Percentiles rank a stretch among this genome's conserved stretches.
Conservation (phyloP, 2,888 invertebrate species). For the Trisateles emortualis region DNA sequence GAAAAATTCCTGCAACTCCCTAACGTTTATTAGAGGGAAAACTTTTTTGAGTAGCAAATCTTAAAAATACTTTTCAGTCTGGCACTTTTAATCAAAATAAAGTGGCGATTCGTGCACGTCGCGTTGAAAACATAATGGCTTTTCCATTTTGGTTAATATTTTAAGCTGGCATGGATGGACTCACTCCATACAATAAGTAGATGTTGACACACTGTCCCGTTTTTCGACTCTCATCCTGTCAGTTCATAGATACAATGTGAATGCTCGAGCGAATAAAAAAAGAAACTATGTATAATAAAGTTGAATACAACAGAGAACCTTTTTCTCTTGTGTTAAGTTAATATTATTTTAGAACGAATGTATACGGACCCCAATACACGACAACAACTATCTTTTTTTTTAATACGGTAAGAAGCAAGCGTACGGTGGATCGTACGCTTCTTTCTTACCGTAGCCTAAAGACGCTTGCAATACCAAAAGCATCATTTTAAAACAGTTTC, state of each 20-base stretch:
- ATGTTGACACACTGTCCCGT: slow-evolving; percentile 9
- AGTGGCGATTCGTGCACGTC: slow-evolving; percentile 30
- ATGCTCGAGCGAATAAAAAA: too few species aligned
- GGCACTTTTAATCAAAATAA: slow-evolving; percentile 45
- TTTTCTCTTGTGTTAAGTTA: too few species aligned
- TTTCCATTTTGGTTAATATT: slow-evolving; percentile 44
- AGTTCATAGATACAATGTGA: background rate
- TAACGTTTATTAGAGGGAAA: slow-evolving; percentile 12
- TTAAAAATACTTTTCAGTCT: slow-evolving; percentile 30
- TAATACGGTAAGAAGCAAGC: too few species aligned
- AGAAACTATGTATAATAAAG: too few species aligned
- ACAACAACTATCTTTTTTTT: too few species aligned
- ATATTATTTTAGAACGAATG: too few species aligned
- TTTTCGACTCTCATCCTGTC: background rate
- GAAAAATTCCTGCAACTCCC: slow-evolving; percentile 36
- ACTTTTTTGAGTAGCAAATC: slow-evolving; percentile 27
- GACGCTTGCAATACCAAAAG: too few species aligned
- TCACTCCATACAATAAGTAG: slow-evolving; percentile 29
- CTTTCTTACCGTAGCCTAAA: too few species aligned
- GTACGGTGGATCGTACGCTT: too few species aligned
- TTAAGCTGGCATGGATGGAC: slow-evolving; percentile 24
- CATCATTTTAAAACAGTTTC: too few species aligned
- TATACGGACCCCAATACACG: too few species aligned
- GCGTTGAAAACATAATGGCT: slow-evolving; percentile 37
- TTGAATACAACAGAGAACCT: too few species aligned